Evolutionary conservation across 1,140 invertebrate species (phyloP), one percentile per base, ranked within the genome.

Genomic region (Thaumatotibia leucotreta): DNA sequence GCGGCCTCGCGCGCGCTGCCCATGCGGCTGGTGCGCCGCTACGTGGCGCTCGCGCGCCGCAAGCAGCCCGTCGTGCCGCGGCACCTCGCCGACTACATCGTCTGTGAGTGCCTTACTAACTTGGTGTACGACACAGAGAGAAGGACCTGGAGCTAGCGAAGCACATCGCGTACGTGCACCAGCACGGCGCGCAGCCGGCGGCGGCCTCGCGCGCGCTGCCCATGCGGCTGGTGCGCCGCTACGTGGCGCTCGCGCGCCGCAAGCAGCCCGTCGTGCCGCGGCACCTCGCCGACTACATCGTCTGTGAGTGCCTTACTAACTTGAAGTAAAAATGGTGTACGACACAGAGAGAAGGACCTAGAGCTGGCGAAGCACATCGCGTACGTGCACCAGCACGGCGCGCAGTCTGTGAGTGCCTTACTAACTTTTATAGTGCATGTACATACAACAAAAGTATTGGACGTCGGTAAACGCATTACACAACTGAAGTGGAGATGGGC

Each of bases 161-260:
- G 83, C 98, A 99, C 84, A 99, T 99, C 49, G 98, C 99, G 2
- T 99, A 98, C 85, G 99, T 99, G 14, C 99, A 99, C 87, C 96
- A 97, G 82, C 95, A 99, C 89, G 96, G 95, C 72, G 92, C 94
- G 64, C 97, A 99, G 88, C 98, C 98, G 24, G 96, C 96, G 0
- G 93, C 92, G 0, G 92, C 94, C 52, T 89, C 95, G 31, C 93
- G 95, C 74, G 95, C 97, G 10, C 91, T 99, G 27, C 95, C 98
- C 80, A 99, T 99, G 98, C 95, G 95, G 68, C 92, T 99, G 0
- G 97, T 99, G 94, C 94, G 98, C 63, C 95, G 96, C 64, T 99
- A 99, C 87, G 96, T 99, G 66, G 94, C 96, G 50, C 91, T 99
- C 20, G 99, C 98, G 86, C 98, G 98, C 83, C 94, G 94, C 65